Conservation (phyloP, 2,113 vertebrate species). For the Trachemys scripta region DNA sequence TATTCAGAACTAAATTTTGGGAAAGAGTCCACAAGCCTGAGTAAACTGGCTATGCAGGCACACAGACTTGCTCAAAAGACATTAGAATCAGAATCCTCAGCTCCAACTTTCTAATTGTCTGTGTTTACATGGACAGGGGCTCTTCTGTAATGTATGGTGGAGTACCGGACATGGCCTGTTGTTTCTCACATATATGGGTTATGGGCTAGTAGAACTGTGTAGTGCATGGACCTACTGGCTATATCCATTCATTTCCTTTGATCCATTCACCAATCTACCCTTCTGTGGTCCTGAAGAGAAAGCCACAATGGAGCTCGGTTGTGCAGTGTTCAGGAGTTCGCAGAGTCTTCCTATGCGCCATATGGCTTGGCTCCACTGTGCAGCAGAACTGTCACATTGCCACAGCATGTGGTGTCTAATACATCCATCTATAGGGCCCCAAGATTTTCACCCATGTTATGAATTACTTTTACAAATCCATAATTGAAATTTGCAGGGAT, state of each 20-base stretch:
- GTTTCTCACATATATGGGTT: not conserved
- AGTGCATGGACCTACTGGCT: not conserved
- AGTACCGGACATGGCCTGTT: not conserved
- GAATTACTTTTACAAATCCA: not conserved
- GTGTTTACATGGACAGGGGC: not conserved
- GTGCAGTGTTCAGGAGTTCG: not conserved
- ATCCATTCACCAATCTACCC: not conserved
- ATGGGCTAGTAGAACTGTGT: not conserved
- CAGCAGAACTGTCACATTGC: not conserved
- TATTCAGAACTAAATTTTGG: not conserved
- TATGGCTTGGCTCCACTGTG: not conserved
- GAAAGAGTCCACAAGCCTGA: not conserved
- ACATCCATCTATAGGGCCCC: not conserved
- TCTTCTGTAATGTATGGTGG: not conserved
- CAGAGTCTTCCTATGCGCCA: not conserved
- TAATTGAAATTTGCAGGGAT: not conserved
- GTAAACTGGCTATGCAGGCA: not conserved
- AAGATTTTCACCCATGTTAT: not conserved
- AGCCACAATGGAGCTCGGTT: not conserved
- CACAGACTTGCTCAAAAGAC: not conserved
- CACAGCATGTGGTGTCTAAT: not conserved
- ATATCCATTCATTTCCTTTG: not conserved
- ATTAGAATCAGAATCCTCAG: not conserved
- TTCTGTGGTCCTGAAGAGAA: not conserved
- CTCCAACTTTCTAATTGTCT: not conserved